Base-by-base conservation (phyloP, 2,888 invertebrate genomes). In the Andrena flavipes region DNA sequence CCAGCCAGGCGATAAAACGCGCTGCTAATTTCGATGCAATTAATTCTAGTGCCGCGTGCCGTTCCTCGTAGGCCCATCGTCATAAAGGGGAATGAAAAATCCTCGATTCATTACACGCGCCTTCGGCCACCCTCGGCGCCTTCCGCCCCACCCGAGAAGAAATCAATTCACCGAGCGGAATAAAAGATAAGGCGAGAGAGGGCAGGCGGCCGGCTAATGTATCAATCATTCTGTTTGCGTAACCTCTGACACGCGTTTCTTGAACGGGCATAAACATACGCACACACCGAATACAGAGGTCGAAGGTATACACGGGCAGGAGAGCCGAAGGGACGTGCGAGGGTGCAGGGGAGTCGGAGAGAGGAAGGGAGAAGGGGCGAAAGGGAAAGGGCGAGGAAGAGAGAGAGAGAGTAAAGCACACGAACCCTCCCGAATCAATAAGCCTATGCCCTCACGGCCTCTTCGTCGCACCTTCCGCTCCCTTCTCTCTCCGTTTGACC, bases 201-300 rank as follows among this genome's bases (percentile, higher is more conserved):
- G 85, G 82, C 88, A 84, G 84, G 76, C 81, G 74, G 83, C 68
- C 80, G 86, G 88, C 91, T 92, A 92, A 92, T 91, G 91, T 92
- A 92, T 92, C 92, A 92, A 92, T 92, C 92, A 92, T 92, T 92
- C 91, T 91, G 92, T 92, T 92, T 92, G 87, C 91, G 90, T 92
- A 92, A 92, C 91, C 92, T 91, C 89, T 88, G 92, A 91, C 91
- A 90, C 91, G 90, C 84, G 89, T 89, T 88, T 80, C 85, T 84
- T 70, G 74, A 77, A 84, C 76, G 81, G 78, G 73, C 76, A 79
- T 80, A 77, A 59, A 74, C 73, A 76, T 68, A 73, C 68, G 63
- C 64, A 59, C 76, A 51, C 84, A 29, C 23, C 8, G 51, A 49
- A 33, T 5, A 4, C 65, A 54, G 64, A 51, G 29, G 49, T 62